Conservation (phyloP, 2,888 invertebrate species). For the Mimachlamys varia region DNA sequence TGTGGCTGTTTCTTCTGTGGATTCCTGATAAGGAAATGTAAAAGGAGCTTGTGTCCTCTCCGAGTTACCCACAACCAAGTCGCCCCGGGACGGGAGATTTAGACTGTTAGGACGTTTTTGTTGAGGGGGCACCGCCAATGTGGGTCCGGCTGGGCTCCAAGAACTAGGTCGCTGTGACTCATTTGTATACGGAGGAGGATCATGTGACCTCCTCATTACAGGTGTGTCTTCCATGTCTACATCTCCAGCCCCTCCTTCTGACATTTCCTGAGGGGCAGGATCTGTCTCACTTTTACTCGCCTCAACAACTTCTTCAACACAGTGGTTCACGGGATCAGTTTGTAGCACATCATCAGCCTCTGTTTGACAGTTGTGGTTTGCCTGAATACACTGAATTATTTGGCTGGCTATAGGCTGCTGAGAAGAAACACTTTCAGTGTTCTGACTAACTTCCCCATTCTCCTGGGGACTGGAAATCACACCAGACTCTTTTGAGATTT, state of each 20-base stretch:
- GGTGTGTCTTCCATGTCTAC: conserved; percentile 48
- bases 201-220: conserved; percentile 53
- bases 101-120: conserved; percentile 79
- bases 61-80: conserved; percentile 55
- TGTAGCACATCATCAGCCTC: neutral
- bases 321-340: neutral
- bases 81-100: conserved; percentile 75
- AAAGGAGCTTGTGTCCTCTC: conserved; percentile 55
- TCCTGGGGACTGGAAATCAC: neutral
- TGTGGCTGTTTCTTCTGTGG: conserved; percentile 40
- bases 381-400: conserved; percentile 10
- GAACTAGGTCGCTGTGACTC: conserved; percentile 61
- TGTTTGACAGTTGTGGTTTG: conserved; percentile 11
- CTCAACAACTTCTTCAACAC: neutral
- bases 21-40: conserved; percentile 49
- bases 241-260: neutral
- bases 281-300: neutral
- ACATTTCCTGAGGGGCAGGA: neutral
- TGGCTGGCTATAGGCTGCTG: neutral
- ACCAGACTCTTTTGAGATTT: neutral
- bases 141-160: conserved; percentile 66
- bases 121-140: conserved; percentile 59
- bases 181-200: conserved; percentile 3
- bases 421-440: neutral
- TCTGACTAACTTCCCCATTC: conserved; percentile 18